Evolutionary conservation across 2,888 invertebrate species (phyloP), one percentile per base, ranked within the genome.

Genomic region (Ctena decussata): DNA sequence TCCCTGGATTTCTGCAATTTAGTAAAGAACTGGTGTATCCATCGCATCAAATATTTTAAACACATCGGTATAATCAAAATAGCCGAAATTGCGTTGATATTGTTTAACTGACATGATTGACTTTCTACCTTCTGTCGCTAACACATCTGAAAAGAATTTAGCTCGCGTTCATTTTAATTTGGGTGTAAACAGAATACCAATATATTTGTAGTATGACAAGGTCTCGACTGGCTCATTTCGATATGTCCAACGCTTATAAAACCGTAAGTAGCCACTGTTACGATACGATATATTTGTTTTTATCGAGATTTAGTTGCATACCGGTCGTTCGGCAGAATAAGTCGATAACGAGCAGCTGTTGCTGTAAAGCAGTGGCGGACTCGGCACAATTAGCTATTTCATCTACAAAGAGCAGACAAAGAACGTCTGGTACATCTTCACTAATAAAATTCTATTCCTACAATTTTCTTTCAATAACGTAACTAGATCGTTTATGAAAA

Each of bases 261-360:
- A 70, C 27, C 8, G 70, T n/a, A 70, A 24, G n/a, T 21, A 41
- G 21, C 70, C 70, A 70, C 70, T 37, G 41, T 70, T 70, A 35
- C 37, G 70, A 70, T 35, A 70, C 2, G 21, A 70, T 70, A 39
- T 35, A 35, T 70, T 70, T 70, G 27, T 32, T 70, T 70, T 70
- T 70, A n/a, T 35, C 35, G 6, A 35, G n/a, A 8, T 70, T 70
- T 6, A 35, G 41, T 35, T 70, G 70, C 70, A 70, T 70, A 6
- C 37, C 70, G 2, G 37, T 70, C 21, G 2, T 3, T 18, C 35
- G 70, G 35, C 70, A 70, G 27, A 24, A 70, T 24, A 27, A 35
- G 18, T 41, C 70, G 15, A 70, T 41, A 6, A 18, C 35, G 30
- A 35, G 15, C n/a, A 69, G 41, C 1, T 24, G 70, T 41, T 70